Evolutionary conservation across 2,797 vertebrate genomes (phyloP), one percentile per base, ranked within the genome.

Genomic region (Chloroceryle amazona): DNA sequence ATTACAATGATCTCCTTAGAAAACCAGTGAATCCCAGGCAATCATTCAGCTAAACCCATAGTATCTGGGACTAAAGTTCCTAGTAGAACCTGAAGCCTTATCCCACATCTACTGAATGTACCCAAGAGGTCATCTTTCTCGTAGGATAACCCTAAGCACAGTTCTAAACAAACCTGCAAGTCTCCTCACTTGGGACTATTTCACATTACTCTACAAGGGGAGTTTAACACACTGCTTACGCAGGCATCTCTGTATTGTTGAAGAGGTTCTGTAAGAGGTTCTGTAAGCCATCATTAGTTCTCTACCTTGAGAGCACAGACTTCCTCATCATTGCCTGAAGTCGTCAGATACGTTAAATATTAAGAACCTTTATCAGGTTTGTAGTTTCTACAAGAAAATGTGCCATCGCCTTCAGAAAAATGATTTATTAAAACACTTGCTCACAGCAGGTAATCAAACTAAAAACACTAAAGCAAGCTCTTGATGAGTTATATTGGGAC

Each of bases 391-490:
- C 31, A n/a, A 31, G 31, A 61, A 63, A 75, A 46, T 57, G 6
- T 37, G 23, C 6, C 28, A 25, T 26, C 20, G 31, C 58, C 25
- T 49, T 67, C 80, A 82, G 85, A 86, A 91, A 96, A 92, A 89
- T 51, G 62, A 57, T 68, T 72, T 76, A 94, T 93, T 87, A 86
- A 82, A 94, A 47, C 44, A 62, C 29, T 89, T 86, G 4, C 35
- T 57, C 52, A 37, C 37, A 71, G 72, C 46, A 89, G 49, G 87
- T 16, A 84, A 55, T 70, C 31, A 94, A 87, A 89, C 29, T n/a
- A 52, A 89, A 96, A 52, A 7, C 54, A 92, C 20, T 82, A 78
- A 72, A 68, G 44, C 10, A 90, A 46, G 35, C n/a, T 76, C 13
- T 76, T 91, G 63, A 80, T 74, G 66, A 86, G 73, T 89, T 91